A percentile compares a stretch with the other conserved stretches of the same genome.
Conservation (phyloP, 2,797 vertebrate species). For the Microchirus variegatus region DNA sequence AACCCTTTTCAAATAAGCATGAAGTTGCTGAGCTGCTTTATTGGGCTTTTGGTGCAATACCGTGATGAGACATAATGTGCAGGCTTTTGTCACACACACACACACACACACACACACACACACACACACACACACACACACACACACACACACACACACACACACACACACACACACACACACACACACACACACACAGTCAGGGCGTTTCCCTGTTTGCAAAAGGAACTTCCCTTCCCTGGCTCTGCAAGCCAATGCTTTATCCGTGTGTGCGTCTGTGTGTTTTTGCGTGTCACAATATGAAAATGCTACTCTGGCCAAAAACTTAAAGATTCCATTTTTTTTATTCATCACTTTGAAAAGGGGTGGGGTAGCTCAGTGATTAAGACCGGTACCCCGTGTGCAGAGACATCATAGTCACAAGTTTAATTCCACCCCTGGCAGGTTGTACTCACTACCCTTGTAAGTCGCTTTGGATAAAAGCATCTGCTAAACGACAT, state of each 20-base stretch:
- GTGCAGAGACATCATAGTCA: no score
- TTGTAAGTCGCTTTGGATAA: no score
- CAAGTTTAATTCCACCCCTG: no score
- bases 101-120: constrained; percentile 7
- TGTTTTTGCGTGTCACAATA: background rate
- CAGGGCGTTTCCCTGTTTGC: constrained; percentile 61
- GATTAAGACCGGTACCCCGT: no score
- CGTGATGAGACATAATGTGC: constrained; percentile 4
- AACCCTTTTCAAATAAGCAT: constrained; percentile 1
- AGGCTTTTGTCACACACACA: constrained; percentile 26
- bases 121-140: constrained; percentile 8
- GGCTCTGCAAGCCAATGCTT: constrained; percentile 32
- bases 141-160: constrained; percentile 3
- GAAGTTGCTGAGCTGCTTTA: background rate
- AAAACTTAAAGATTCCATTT: background rate
- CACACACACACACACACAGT: constrained; percentile 4
- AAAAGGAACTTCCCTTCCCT: constrained; percentile 60
- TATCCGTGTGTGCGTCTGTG: background rate
- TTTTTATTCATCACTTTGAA: background rate
- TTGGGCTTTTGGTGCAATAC: constrained; percentile 1
- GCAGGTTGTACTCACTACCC: no score
- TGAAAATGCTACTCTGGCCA: background rate
- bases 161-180: background rate
- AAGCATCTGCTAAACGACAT: no score
- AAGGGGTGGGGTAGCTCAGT: no score